Evolutionary conservation across 1,140 invertebrate species (phyloP).

Genomic region (Lethrus apterus): DNA sequence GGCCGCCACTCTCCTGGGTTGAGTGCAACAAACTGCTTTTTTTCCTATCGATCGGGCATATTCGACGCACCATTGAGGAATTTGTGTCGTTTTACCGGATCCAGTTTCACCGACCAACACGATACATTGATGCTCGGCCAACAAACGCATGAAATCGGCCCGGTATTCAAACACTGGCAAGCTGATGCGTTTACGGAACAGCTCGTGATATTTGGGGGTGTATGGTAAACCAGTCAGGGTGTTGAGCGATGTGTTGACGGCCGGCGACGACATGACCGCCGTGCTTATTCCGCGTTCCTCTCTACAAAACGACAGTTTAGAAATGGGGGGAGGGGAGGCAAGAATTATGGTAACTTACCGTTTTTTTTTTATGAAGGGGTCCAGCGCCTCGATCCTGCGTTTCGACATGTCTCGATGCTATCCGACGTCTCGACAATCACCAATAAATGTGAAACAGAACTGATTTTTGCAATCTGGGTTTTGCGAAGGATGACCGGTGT

Average conservation of each 20-base stretch:
- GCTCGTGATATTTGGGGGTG: constrained; percentile 74
- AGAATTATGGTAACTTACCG: constrained; percentile 47
- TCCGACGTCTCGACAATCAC: too few species aligned
- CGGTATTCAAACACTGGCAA: constrained; percentile 98
- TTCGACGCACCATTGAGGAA: constrained; percentile 90
- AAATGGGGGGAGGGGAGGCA: background rate
- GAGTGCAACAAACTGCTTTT: constrained; percentile 94
- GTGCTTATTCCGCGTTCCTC: constrained; percentile 31
- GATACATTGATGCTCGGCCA: constrained; percentile 85
- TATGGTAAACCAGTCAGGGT: constrained; percentile 67
- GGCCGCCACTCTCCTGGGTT: constrained; percentile 94
- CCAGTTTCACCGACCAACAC: constrained; percentile 95
- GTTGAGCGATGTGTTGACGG: constrained; percentile 52
- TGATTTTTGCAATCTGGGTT: too few species aligned
- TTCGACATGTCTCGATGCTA: constrained; percentile 73
- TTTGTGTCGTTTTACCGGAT: constrained; percentile 96
- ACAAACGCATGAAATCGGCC: constrained; percentile 87
- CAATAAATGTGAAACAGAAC: too few species aligned
- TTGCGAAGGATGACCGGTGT: too few species aligned
- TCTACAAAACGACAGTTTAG: constrained; percentile 27
- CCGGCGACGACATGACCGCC: constrained; percentile 33
- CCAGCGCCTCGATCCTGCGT: constrained; percentile 72
- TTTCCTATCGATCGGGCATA: constrained; percentile 65
- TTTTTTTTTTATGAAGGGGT: constrained; percentile 71
- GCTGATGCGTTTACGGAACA: constrained; percentile 80